These are phyloP conservation scores for Tupaia chinensis DNA, from an alignment of 2,113 vertebrate species.

Conservation along the genomic window DNA sequence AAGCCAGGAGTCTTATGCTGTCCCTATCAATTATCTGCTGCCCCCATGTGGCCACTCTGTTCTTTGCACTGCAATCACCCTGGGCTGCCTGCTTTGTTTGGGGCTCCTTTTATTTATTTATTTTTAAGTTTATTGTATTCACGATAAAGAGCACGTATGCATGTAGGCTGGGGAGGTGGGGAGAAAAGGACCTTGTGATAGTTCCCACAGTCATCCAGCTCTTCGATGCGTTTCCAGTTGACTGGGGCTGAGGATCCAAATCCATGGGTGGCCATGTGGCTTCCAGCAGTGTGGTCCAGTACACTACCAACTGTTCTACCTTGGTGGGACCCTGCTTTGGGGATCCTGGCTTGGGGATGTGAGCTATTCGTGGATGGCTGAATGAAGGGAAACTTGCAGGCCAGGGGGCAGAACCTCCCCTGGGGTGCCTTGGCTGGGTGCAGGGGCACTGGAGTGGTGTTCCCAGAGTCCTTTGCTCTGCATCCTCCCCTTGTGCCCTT, in stretches of 20 bases:
- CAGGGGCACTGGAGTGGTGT: background rate
- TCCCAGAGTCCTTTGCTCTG: background rate
- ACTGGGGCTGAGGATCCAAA: too few species aligned
- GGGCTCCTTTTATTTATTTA: background rate
- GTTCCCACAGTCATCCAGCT: too few species aligned
- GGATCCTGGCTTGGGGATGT: background rate
- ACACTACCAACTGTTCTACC: too few species aligned
- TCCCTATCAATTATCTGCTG: constrained; percentile 46
- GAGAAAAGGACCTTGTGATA: too few species aligned
- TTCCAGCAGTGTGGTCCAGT: too few species aligned
- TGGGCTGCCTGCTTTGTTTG: background rate
- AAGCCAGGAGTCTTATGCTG: fast-evolving
- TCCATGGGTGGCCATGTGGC: too few species aligned
- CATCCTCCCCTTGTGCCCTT: background rate
- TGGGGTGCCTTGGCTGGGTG: background rate
- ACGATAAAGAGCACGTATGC: too few species aligned
- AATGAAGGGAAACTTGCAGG: background rate
- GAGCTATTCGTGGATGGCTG: too few species aligned
- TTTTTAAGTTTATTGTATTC: too few species aligned
- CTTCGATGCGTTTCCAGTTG: too few species aligned
- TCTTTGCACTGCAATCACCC: background rate
- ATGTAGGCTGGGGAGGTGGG: too few species aligned
- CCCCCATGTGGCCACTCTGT: constrained; percentile 23
- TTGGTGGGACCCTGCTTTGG: too few species aligned
- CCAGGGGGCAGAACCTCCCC: background rate